phyloP scores from a whole-genome alignment of 2,888 invertebrate genomes.

The Odontomyia ornata region DNA sequence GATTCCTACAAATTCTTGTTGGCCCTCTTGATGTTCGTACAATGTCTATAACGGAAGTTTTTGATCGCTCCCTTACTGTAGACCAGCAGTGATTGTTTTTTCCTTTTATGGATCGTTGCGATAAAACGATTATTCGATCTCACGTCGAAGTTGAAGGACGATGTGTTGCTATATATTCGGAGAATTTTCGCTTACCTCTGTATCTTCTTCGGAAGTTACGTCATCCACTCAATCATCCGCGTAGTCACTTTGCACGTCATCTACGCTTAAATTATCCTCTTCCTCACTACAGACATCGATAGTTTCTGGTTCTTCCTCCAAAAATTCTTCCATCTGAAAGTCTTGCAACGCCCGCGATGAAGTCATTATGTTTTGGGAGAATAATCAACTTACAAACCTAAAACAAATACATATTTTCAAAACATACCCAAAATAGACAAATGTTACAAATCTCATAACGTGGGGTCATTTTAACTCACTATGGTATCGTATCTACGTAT shows the following conservation, averaged over 20 bases:
- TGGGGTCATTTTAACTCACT: neutral
- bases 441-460: slow-evolving; percentile 13
- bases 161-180: neutral
- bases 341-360: neutral
- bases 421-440: neutral
- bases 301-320: slow-evolving; percentile 6
- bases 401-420: slow-evolving; percentile 2
- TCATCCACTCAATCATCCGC: neutral
- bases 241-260: slow-evolving; percentile 51
- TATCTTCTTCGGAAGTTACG: neutral
- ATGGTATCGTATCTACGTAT: neutral
- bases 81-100: slow-evolving; percentile 48
- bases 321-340: neutral
- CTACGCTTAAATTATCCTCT: slow-evolving; percentile 50
- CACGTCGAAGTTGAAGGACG: neutral
- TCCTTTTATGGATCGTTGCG: slow-evolving; percentile 41
- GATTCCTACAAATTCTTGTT: slow-evolving; percentile 46
- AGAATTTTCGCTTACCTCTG: neutral
- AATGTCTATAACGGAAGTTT: slow-evolving; percentile 45
- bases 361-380: neutral
- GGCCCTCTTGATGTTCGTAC: slow-evolving; percentile 47
- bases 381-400: neutral
- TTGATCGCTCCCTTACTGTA: slow-evolving; percentile 44
- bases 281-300: slow-evolving; percentile 13
- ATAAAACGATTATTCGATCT: slow-evolving; percentile 3